Evolutionary conservation across 2,888 invertebrate species (phyloP).

Genomic region (Cartodere bifasciata): DNA sequence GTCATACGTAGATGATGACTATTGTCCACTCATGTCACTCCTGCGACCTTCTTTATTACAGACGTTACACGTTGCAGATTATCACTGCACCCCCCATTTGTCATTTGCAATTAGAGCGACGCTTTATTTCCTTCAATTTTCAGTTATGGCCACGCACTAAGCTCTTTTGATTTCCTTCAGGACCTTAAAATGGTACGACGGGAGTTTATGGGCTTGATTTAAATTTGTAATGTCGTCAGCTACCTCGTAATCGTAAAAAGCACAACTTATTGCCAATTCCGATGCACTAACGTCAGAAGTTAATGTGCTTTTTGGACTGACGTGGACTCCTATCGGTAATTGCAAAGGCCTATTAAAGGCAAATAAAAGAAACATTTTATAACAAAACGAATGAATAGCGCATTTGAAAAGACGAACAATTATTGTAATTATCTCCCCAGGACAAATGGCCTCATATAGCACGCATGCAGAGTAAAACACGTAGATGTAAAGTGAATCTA

Average conservation of each 20-base stretch:
- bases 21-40: no score
- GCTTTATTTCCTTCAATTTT: constrained; percentile 12
- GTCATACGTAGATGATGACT: constrained; percentile 22
- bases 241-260: no score
- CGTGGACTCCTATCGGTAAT: no score
- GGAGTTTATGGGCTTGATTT: constrained; percentile 27
- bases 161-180: constrained; percentile 15
- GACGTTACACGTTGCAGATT: constrained; percentile 14
- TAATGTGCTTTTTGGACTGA: no score
- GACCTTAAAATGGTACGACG: no score
- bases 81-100: constrained; percentile 20
- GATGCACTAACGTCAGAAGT: no score
- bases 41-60: constrained; percentile 24
- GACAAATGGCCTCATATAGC: constrained; percentile 11
- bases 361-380: no score
- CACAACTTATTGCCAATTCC: no score
- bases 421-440: no score
- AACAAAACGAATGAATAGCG: no score
- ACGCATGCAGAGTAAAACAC: constrained; percentile 13
- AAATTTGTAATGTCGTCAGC: constrained; percentile 28
- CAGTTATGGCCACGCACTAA: constrained; percentile 14
- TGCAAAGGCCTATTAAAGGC: no score
- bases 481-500: constrained; percentile 9
- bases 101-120: constrained; percentile 24
- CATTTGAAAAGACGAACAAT: no score